A percentile compares a stretch with the other conserved stretches of the same genome.
phyloP scores from a whole-genome alignment of 1,140 invertebrate genomes.

The Lethocerus indicus region DNA sequence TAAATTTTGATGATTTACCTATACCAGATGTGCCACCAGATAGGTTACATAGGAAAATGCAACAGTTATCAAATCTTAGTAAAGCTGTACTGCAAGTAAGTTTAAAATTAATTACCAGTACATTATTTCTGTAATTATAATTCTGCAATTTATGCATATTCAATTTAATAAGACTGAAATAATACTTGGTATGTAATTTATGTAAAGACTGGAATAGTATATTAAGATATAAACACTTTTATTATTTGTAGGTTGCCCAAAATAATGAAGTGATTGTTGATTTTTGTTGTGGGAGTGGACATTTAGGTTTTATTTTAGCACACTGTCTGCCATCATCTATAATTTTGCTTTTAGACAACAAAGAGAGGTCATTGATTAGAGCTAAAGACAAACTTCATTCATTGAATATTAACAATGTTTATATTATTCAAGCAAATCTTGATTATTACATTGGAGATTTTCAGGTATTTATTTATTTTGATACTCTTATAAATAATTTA shows the following conservation, averaged over 20 bases:
- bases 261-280: slow-evolving; percentile 57
- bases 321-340: slow-evolving; percentile 54
- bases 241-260: slow-evolving; percentile 15
- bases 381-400: slow-evolving; percentile 51
- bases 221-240: background rate
- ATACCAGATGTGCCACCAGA: slow-evolving; percentile 61
- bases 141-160: background rate
- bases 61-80: slow-evolving; percentile 80
- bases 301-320: slow-evolving; percentile 76
- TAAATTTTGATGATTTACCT: too few species aligned
- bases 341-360: slow-evolving; percentile 80
- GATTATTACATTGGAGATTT: slow-evolving; percentile 64
- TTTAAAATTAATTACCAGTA: background rate
- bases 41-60: slow-evolving; percentile 58
- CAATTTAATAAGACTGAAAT: too few species aligned
- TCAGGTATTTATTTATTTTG: slow-evolving; percentile 14
- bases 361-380: slow-evolving; percentile 64
- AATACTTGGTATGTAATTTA: too few species aligned
- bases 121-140: background rate
- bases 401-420: slow-evolving; percentile 56
- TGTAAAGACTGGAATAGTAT: background rate
- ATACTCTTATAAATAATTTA: background rate
- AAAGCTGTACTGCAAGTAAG: slow-evolving; percentile 44
- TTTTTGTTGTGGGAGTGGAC: slow-evolving; percentile 87
- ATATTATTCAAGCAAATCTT: slow-evolving; percentile 70